A percentile compares a stretch with the other conserved stretches of the same genome.
Evolutionary conservation across 1,140 invertebrate genomes (phyloP).

Genomic region (Trachelipus rathkii): DNA sequence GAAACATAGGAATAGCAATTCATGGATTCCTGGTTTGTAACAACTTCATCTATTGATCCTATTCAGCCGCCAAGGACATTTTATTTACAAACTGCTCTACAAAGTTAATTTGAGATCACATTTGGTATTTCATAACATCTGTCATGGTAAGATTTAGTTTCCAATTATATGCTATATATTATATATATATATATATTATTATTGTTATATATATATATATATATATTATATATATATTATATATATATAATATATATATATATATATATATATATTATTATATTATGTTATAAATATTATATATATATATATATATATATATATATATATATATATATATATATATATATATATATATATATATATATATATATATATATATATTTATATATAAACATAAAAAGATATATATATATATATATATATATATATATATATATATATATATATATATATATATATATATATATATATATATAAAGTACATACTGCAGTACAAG

Average conservation of each 20-base stretch:
- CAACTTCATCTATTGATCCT: neutral
- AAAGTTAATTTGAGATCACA: neutral
- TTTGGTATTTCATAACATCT: neutral
- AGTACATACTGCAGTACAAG: too few species aligned
- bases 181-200: conserved; percentile 15
- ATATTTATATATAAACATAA: neutral
- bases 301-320: too few species aligned
- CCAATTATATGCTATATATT: neutral
- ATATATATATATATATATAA: neutral
- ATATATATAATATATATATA: neutral
- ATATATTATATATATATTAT: conserved; percentile 13
- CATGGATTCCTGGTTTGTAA: neutral
- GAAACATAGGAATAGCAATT: neutral
- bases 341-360: conserved; percentile 12
- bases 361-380: conserved; percentile 11
- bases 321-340: too few species aligned
- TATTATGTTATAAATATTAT: too few species aligned
- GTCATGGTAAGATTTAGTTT: neutral
- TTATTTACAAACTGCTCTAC: conserved; percentile 4
- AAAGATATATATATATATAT: conserved; percentile 5
- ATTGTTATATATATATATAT: conserved; percentile 4
- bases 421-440: neutral
- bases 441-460: neutral
- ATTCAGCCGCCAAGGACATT: neutral
- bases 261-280: too few species aligned